Evolutionary conservation across 92 coral and sea anemone species (phyloP), one percentile per base, ranked within the genome.

Genomic region (Porites lobata): DNA sequence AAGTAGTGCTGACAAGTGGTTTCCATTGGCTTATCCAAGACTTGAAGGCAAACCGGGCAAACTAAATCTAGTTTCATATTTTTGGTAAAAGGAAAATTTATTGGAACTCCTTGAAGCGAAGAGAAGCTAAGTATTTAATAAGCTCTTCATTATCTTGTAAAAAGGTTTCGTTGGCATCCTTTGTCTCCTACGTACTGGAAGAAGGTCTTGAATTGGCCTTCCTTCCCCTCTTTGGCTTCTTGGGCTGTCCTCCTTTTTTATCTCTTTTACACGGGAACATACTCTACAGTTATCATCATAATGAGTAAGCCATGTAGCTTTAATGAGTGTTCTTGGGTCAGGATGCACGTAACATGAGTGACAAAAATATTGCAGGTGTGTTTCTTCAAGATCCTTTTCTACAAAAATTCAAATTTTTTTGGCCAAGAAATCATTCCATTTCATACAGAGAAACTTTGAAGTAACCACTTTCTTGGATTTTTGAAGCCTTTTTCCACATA

Each of bases 321-420:
- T 26, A n/a, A 22, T 32, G 9, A 75, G 20, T 15, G 38, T 10
- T 75, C 63, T 52, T 52, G 62, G 52, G 62, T 75, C 43, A 7
- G 64, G 79, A 75, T 75, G 79, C 79, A 47, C 64, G 18, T 47
- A 75, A 26, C 79, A 75, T 19, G 62, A 9, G 43, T 75, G 61
- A 50, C 63, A 75, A 75, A 58, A 52, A 52, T 52, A 75, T 75
- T 75, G 63, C 3, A 63, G 79, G 19, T 75, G 79, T 50, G 51
- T 51, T 52, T 75, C 79, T 20, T n/a, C 38, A 52, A 58, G 52
- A 38, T 69, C 75, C 52, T 69, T 69, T 18, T 19, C 61, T 2
- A 75, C 47, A 52, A 52, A 52, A 32, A 75, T 75, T 22, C 26
- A 69, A 69, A 69, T 69, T 24, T 22, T 69, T 69, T 19, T 22